Percentiles rank a stretch among this genome's conserved stretches.
Conservation (phyloP, 2,888 invertebrate species). For the Plagiodera versicolora region DNA sequence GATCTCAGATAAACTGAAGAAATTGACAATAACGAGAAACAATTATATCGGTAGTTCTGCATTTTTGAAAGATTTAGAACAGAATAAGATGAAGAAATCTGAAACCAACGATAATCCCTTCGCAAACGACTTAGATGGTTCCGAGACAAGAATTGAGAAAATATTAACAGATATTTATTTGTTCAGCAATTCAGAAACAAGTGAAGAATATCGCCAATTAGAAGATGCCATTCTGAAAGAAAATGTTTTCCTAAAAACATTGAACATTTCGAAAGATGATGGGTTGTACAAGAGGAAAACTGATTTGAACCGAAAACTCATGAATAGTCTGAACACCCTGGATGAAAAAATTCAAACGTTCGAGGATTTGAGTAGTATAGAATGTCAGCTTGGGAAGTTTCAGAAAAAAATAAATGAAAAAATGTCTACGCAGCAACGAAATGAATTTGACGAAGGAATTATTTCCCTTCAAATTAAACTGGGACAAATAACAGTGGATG, state of each 20-base stretch:
- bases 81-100: neutral
- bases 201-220: conserved; percentile 24
- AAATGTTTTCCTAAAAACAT: conserved; percentile 21
- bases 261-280: conserved; percentile 18
- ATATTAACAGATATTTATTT: neutral
- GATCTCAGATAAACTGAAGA: neutral
- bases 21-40: neutral
- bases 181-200: conserved; percentile 18
- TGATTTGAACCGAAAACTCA: conserved; percentile 22
- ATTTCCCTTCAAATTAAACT: conserved; percentile 36
- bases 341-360: conserved; percentile 26
- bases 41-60: conserved; percentile 6
- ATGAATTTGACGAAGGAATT: conserved; percentile 36
- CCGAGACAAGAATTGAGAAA: conserved; percentile 2
- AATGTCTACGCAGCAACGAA: conserved; percentile 24
- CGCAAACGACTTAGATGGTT: neutral
- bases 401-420: conserved; percentile 15
- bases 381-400: conserved; percentile 21
- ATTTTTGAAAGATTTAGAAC: conserved; percentile 4
- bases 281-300: conserved; percentile 14
- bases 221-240: conserved; percentile 23
- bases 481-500: conserved; percentile 30
- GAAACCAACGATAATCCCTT: neutral
- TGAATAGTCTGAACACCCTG: conserved; percentile 22
- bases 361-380: conserved; percentile 23